Conservation (phyloP, 2,888 invertebrate species). For the Volucella bombylans region DNA sequence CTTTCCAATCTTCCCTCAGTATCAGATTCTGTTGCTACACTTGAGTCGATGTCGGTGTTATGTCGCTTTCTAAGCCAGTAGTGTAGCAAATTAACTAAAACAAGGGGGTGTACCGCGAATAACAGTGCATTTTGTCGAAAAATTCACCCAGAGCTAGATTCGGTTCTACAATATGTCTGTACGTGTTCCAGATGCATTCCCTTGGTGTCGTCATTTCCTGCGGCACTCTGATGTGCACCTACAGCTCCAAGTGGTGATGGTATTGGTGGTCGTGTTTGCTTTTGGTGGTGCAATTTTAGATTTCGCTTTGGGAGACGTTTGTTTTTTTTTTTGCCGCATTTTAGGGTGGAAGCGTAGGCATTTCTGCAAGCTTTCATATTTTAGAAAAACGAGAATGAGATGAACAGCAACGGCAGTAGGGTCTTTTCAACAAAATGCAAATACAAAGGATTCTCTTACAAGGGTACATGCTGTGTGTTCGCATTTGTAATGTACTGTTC, state of each 20-base stretch:
- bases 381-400: background rate
- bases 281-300: slow-evolving; percentile 20
- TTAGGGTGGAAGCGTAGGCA: background rate
- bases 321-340: background rate
- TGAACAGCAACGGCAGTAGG: background rate
- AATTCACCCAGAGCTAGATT: slow-evolving; percentile 20
- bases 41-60: background rate
- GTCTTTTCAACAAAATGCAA: slow-evolving; percentile 16
- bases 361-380: background rate
- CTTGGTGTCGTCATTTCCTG: slow-evolving; percentile 18
- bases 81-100: slow-evolving; percentile 3
- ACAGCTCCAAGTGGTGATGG: background rate
- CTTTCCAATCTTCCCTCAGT: slow-evolving; percentile 9
- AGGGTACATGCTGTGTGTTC: slow-evolving; percentile 16
- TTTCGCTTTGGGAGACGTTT: background rate
- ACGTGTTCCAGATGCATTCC: slow-evolving; percentile 43
- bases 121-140: background rate
- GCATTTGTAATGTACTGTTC: background rate
- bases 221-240: background rate
- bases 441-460: slow-evolving; percentile 15
- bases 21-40: slow-evolving; percentile 4
- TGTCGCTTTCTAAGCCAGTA: slow-evolving; percentile 14
- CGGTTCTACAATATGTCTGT: slow-evolving; percentile 30
- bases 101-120: background rate
- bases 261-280: background rate